Percentiles rank a stretch among this genome's conserved stretches.
These are phyloP conservation scores for Hydropotes inermis DNA, from an alignment of 2,113 vertebrate species.

Conservation along the genomic window DNA sequence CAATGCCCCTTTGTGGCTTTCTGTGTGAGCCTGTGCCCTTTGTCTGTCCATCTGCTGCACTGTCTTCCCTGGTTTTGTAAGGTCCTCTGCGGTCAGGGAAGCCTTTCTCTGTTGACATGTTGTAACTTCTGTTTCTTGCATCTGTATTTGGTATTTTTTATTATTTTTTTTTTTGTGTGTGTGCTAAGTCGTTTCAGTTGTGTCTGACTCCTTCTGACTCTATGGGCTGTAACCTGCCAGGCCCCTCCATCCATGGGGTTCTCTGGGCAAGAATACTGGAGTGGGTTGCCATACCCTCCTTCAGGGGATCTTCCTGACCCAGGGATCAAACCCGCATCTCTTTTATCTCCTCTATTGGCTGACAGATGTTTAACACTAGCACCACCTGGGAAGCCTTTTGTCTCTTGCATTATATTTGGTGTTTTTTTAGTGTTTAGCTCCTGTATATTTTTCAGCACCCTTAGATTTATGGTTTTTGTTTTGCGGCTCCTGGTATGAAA, in stretches of 20 bases:
- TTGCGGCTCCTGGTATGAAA: background rate
- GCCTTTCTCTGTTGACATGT: background rate
- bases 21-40: accelerated
- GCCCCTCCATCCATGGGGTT: background rate
- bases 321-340: background rate
- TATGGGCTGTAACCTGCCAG: background rate
- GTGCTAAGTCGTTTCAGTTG: background rate
- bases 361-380: background rate
- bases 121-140: background rate
- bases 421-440: background rate
- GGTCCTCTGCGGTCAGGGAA: background rate
- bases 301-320: background rate
- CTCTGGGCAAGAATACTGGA: background rate
- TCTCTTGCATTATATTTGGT: background rate
- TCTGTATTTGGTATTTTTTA: background rate
- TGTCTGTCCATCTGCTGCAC: accelerated
- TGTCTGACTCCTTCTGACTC: background rate
- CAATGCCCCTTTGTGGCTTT: accelerated
- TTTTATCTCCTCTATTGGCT: background rate
- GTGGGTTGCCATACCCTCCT: background rate
- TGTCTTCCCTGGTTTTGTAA: accelerated
- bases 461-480: background rate
- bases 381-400: background rate
- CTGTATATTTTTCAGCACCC: background rate
- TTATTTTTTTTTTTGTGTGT: background rate